These are phyloP conservation scores for Gorsachius magnificus DNA, from an alignment of 2,797 vertebrate species.

Conservation along the genomic window DNA sequence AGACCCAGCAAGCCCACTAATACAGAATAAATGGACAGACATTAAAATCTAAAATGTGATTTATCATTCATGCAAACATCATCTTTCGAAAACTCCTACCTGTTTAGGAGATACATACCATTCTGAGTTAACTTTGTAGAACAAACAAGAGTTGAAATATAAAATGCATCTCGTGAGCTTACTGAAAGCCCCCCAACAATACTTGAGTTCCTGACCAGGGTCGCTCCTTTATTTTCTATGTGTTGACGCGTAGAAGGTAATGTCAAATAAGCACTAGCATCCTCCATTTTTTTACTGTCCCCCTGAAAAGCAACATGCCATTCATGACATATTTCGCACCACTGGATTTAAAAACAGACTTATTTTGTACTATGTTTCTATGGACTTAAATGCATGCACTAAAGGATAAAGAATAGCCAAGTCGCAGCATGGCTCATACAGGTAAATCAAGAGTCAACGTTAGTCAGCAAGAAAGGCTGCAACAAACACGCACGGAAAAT, in stretches of 20 bases:
- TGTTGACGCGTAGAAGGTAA: constrained; percentile 85
- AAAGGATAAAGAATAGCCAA: not conserved
- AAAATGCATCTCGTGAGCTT: constrained; percentile 91
- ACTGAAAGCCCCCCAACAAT: constrained; percentile 86
- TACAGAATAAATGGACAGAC: not conserved
- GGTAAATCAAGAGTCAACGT: not conserved
- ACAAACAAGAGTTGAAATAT: constrained; percentile 92
- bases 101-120: constrained; percentile 73
- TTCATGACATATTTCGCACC: not conserved
- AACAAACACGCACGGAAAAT: not conserved
- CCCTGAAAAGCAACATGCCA: constrained; percentile 78
- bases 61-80: not conserved
- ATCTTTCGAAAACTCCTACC: not conserved
- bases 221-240: constrained; percentile 77
- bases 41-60: not conserved
- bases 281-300: constrained; percentile 98
- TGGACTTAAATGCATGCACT: not conserved
- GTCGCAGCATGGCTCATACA: fast-evolving
- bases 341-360: not conserved
- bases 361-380: not conserved
- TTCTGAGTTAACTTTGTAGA: constrained; percentile 99
- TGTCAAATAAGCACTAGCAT: constrained; percentile 85
- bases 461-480: not conserved
- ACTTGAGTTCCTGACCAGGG: constrained; percentile 84
- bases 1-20: constrained; percentile 93